Percentiles rank a stretch among this genome's conserved stretches.
These are phyloP conservation scores for Azemiops feae DNA, from an alignment of 2,113 vertebrate genomes.

Conservation along the genomic window DNA sequence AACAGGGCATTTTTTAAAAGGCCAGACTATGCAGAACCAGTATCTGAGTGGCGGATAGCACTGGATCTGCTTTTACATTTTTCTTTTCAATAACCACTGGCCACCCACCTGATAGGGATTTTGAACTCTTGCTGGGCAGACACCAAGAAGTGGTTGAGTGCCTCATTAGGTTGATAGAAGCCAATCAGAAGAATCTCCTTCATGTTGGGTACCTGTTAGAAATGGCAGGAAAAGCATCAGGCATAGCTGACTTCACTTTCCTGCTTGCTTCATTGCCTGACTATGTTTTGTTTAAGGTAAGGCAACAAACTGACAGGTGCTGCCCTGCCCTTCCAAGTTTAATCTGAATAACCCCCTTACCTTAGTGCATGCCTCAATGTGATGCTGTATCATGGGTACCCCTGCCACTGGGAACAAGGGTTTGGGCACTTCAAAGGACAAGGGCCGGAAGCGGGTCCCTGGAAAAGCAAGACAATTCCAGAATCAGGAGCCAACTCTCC, in stretches of 20 bases:
- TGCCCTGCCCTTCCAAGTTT: rapidly evolving
- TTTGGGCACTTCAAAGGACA: constrained; percentile 97
- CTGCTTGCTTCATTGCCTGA: too few species aligned
- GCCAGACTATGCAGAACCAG: background rate
- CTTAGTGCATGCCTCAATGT: constrained; percentile 93
- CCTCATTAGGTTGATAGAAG: constrained; percentile 96
- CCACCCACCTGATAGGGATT: constrained; percentile 85
- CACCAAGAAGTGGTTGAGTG: constrained; percentile 84
- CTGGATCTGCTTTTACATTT: background rate
- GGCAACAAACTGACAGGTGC: background rate
- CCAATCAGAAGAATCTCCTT: constrained; percentile 95
- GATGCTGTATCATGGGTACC: constrained; percentile 97
- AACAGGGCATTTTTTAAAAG: background rate
- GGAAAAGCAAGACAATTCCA: background rate
- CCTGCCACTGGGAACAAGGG: constrained; percentile 95
- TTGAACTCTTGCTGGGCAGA: constrained; percentile 90
- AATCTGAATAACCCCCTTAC: constrained; percentile 55
- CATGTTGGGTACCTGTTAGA: constrained; percentile 83
- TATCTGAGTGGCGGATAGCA: background rate
- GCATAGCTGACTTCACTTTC: too few species aligned
- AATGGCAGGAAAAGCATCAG: background rate
- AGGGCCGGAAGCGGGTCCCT: constrained; percentile 92
- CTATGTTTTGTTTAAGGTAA: background rate
- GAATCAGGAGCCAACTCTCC: background rate
- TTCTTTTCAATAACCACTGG: background rate